phyloP scores from a whole-genome alignment of 2,113 vertebrate genomes.

The Bos javanicus region DNA sequence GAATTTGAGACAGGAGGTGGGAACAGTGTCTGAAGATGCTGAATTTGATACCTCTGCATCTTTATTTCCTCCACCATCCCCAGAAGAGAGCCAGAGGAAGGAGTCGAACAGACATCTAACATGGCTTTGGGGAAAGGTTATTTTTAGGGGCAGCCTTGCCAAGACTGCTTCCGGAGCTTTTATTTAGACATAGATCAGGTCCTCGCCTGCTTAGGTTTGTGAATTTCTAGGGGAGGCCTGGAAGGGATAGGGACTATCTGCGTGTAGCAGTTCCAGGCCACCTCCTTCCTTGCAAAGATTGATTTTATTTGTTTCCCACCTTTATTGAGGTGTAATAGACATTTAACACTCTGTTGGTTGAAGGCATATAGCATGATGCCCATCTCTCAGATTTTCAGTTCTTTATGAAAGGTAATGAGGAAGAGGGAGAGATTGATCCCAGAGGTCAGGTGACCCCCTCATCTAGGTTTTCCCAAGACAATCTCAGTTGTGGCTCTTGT shows the following conservation, averaged over 20 bases:
- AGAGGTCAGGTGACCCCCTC: background rate
- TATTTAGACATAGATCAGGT: background rate
- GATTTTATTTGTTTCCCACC: background rate
- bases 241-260: too few relatives aligned
- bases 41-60: background rate
- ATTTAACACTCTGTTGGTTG: background rate
- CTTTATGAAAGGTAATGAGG: background rate
- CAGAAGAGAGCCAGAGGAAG: background rate
- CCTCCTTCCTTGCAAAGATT: background rate
- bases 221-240: background rate
- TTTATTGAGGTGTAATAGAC: background rate
- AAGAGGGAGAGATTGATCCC: background rate
- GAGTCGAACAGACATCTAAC: background rate
- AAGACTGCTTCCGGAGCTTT: background rate
- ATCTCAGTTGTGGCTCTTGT: background rate
- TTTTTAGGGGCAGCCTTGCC: background rate
- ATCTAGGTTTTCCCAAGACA: background rate
- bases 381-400: background rate
- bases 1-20: background rate
- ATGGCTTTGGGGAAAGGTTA: slow-evolving; percentile 30
- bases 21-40: background rate
- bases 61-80: background rate
- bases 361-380: background rate
- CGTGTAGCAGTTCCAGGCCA: background rate
- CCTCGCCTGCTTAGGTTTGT: background rate